Base-by-base conservation (phyloP, 2,797 vertebrate genomes). In the Aselliscus stoliczkanus region DNA sequence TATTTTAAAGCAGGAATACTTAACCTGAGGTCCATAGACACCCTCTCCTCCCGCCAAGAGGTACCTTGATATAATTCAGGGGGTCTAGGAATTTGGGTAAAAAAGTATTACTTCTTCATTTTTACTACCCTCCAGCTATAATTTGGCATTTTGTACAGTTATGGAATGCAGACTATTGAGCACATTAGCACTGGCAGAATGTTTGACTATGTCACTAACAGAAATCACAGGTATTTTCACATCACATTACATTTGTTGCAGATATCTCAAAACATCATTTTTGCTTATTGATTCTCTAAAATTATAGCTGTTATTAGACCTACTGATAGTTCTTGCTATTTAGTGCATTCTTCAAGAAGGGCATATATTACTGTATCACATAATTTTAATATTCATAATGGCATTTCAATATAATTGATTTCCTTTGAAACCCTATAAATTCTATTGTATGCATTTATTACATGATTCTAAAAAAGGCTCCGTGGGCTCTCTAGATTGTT, bases 221-320 rank as follows among this genome's bases (percentile, higher is more conserved):
- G 47, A 94, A 93, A 93, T 93, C 27, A 76, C 62, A 93, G 44
- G 34, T 83, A 93, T 95, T 83, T 85, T 88, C 58, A 93, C 17
- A 72, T 67, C 37, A 81, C 14, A 52, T 90, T 47, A 80, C 34
- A 42, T 23, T 82, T 82, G 31, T 79, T 54, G 54, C 39, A 91
- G 21, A 85, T 73, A 95, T 21, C 23, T 65, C 79, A 93, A 80
- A 90, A 65, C n/a, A 95, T 64, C 56, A 87, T 92, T 81, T 89
- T 27, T 83, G 31, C 80, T 96, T 93, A 91, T 42, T 65, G 70
- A 20, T 39, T 89, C 12, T 91, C 77, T 87, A 8, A 91, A 94
- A 75, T 81, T 81, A 65, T 25, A 93, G 52, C 34, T 91, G 9
- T 96, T 88, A 37, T 70, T 88, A 94, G 29, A 85, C 21, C 5